Conservation (phyloP, 2,113 vertebrate species). For the Parotia lawesii region DNA sequence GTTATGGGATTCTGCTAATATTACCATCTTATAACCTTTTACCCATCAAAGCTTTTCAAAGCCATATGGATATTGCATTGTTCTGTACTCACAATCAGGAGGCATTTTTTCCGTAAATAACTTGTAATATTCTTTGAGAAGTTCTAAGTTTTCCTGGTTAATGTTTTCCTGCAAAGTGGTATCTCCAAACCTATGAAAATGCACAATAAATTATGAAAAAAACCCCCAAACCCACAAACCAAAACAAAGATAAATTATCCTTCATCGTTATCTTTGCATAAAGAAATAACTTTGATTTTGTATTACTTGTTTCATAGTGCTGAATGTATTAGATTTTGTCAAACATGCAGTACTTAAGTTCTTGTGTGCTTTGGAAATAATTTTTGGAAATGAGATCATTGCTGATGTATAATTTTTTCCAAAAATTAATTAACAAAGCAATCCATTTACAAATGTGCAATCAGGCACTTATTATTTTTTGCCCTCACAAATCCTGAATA, state of each 20-base stretch:
- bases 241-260: neutral
- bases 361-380: neutral
- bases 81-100: conserved; percentile 86
- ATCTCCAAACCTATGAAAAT: conserved; percentile 87
- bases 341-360: neutral
- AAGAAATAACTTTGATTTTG: neutral
- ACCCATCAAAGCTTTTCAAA: neutral
- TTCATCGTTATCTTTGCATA: neutral
- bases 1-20: neutral
- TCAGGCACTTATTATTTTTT: neutral
- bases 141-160: conserved; percentile 95
- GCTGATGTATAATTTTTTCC: neutral
- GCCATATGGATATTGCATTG: neutral
- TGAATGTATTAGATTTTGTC: neutral
- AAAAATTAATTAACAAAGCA: neutral
- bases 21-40: neutral
- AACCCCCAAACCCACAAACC: neutral
- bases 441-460: neutral
- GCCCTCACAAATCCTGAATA: neutral
- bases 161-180: conserved; percentile 94
- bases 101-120: conserved; percentile 88
- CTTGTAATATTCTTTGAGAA: conserved; percentile 90
- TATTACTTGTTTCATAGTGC: neutral
- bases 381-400: fast-evolving
- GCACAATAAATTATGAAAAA: neutral